Base-by-base conservation (phyloP, 2,888 invertebrate species). In the Aleiodes leptofemur region DNA sequence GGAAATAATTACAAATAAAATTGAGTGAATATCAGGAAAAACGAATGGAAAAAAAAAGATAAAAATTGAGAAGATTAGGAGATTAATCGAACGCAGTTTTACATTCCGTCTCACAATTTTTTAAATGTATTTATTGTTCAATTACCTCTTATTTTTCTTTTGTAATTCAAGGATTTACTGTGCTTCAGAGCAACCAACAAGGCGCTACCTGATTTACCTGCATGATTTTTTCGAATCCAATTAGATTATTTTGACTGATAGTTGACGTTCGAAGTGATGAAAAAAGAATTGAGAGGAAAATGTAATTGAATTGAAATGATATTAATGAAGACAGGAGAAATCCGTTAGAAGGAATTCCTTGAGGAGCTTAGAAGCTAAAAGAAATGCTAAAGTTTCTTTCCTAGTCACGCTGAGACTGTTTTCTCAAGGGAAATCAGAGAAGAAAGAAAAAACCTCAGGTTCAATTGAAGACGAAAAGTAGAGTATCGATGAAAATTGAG, bases 21-120 rank as follows among this genome's bases (percentile, higher is more conserved):
- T 50, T 38, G 23, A 69, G 16, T 72, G 50, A 55, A 57, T 51
- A 43, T 69, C 64, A 64, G 43, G 43, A 38, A 11, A 29, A 16
- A 64, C 16, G 13, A 56, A 61, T 69, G 48, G 13, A 38, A 34
- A 2, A 51, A 71, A 51, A 13, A 14, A 74, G 13, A 48, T 56
- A 64, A 16, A 29, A 48, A 16, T 38, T 56, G 34, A 34, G 34
- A 34, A 11, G 48, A 69, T 64, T 43, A 31, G 70, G 50, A 66
- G 38, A 66, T 72, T 48, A 57, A 72, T 74, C 50, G 68, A 59
- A 73, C 29, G n/a, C 66, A 56, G 59, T 74, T 70, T 69, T 53
- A 64, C 64, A 64, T 64, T 64, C 48, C 48, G 64, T 64, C 64
- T 64, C 43, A 61, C 61, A 38, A 64, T 64, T 13, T 43, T 64